A percentile compares a stretch with the other conserved stretches of the same genome.
These are phyloP conservation scores for Calliphora vicina DNA, from an alignment of 1,140 invertebrate genomes.

Conservation along the genomic window DNA sequence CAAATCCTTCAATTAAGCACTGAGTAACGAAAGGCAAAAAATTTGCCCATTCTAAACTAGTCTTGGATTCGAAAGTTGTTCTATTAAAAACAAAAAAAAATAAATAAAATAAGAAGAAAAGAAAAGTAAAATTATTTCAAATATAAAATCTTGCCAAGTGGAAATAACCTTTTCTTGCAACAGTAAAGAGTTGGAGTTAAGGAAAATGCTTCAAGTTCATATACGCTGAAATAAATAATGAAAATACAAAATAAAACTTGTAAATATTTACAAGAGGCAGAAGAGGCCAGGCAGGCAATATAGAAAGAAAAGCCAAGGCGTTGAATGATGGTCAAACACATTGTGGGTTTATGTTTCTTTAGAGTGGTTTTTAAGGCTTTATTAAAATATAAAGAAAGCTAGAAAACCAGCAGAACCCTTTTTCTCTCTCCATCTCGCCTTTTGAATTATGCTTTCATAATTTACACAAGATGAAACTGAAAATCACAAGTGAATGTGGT, in stretches of 20 bases:
- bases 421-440: neutral
- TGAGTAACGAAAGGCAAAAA: neutral
- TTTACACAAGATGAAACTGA: neutral
- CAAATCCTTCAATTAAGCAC: neutral
- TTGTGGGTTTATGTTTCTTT: slow-evolving; percentile 1
- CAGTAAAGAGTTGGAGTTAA: neutral
- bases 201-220: neutral
- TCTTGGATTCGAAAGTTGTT: neutral
- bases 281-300: neutral
- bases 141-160: slow-evolving; percentile 3
- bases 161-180: neutral
- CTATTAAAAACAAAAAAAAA: neutral
- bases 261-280: neutral
- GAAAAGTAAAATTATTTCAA: neutral
- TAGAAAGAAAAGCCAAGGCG: neutral
- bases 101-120: neutral
- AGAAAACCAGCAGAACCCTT: neutral
- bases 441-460: neutral
- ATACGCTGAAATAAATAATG: neutral
- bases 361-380: slow-evolving; percentile 2
- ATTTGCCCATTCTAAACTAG: too few species aligned
- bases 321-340: slow-evolving; percentile 16
- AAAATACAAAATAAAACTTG: neutral
- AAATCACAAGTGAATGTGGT: neutral
- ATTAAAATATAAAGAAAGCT: neutral